Base-by-base conservation (phyloP, 2,797 vertebrate genomes). In the Sitta carolinensis region DNA sequence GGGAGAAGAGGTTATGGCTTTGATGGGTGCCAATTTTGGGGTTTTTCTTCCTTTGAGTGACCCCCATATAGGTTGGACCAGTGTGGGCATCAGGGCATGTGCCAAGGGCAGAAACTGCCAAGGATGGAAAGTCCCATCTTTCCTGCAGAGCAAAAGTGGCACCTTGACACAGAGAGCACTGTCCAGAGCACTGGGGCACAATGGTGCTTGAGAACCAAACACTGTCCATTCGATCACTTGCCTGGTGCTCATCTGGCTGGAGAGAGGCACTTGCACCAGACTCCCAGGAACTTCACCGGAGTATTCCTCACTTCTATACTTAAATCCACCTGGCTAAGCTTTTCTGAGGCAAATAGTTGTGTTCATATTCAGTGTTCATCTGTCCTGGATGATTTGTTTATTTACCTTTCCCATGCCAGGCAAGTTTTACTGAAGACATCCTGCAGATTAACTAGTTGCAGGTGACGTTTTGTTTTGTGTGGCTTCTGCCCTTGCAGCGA, bases 201-300 rank as follows among this genome's bases (percentile, higher is more conserved):
- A 9, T 1, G 2, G 7, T 4, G 0, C 34, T 59, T 40, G 68
- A 81, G 58, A 86, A 58, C 29, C 43, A 76, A 66, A 17, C 0
- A 0, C 11, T 10, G 1, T 66, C 51, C 9, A 0, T 17, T 14
- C 0, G 0, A 18, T 58, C 2, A 1, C 40, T 17, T 1, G 0
- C 57, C 34, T 67, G 42, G 7, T 55, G 43, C 34, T 69, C 40
- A 77, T 18, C 45, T 0, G 0, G 15, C 32, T 52, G 64, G 17
- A 84, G n/a, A 42, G 25, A 63, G 10, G 42, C 27, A 5, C 76
- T 43, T 8, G 7, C n/a, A 57, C 12, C 27, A 59, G 58, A 38
- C 5, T 58, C 25, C 48, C 19, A 5, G 13, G 26, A 59, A n/a
- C 32, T 72, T 87, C 11, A 3, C 45, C 29, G 27, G 63, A 51